Conservation (phyloP, 1,140 invertebrate genomes). For the Belonocnema kinseyi region DNA sequence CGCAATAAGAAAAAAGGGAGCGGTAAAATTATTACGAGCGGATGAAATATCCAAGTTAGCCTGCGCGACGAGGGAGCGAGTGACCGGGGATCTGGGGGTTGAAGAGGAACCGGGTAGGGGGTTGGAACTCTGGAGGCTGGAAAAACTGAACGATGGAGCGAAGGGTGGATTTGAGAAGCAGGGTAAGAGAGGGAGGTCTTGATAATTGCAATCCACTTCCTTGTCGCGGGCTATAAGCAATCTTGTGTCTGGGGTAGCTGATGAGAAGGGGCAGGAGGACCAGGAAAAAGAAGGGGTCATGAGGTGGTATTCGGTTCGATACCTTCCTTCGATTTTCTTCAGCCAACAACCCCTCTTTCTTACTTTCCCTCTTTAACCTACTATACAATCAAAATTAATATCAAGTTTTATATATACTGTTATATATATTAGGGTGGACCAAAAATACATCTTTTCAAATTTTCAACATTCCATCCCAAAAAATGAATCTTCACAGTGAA, state of each 20-base stretch:
- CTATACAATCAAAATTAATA: conserved; percentile 3
- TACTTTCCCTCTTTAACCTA: conserved; percentile 10
- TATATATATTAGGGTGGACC: not conserved
- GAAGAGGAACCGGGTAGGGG: not conserved
- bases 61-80: conserved; percentile 51
- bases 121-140: conserved; percentile 33
- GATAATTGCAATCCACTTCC: conserved; percentile 61
- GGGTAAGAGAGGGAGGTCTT: conserved; percentile 51
- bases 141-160: conserved; percentile 50
- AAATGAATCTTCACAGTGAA: too few species aligned
- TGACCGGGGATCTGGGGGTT: conserved; percentile 42
- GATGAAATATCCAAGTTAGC: conserved; percentile 58
- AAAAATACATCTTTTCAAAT: not conserved
- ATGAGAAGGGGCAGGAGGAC: conserved; percentile 41
- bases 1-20: conserved; percentile 46
- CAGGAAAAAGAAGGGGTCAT: conserved; percentile 34
- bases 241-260: conserved; percentile 47
- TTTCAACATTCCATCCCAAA: not conserved
- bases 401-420: not conserved
- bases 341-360: conserved; percentile 19
- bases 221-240: conserved; percentile 57
- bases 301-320: conserved; percentile 42
- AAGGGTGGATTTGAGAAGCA: conserved; percentile 39
- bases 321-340: conserved; percentile 44
- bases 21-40: conserved; percentile 59